Evolutionary conservation across 2,888 invertebrate genomes (phyloP).

Genomic region (Petrolisthes manimaculis): DNA sequence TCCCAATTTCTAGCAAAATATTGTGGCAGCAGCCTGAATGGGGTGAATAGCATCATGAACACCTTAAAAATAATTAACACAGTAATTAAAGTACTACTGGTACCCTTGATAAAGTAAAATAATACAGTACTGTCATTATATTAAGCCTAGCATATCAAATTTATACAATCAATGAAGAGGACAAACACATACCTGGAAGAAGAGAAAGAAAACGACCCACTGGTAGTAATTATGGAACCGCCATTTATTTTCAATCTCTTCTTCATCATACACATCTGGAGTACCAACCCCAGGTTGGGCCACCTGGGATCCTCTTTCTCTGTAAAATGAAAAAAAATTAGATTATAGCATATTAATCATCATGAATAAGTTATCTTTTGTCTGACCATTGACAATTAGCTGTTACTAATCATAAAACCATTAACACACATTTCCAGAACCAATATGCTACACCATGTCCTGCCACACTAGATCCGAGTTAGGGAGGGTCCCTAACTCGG

Average conservation of each 20-base stretch:
- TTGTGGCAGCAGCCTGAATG: no score
- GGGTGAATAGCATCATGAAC: no score
- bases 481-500: no score
- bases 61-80: no score
- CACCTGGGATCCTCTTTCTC: constrained; percentile 81
- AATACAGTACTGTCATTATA: no score
- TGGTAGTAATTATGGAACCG: constrained; percentile 96
- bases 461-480: no score
- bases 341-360: background rate
- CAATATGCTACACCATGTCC: no score
- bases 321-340: constrained; percentile 72
- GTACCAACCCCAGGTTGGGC: constrained; percentile 85
- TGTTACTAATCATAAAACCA: background rate
- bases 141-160: no score
- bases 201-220: constrained; percentile 93
- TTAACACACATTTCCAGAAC: background rate
- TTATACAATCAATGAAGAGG: background rate
- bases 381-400: background rate
- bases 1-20: no score
- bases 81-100: no score
- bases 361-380: background rate
- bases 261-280: constrained; percentile 77
- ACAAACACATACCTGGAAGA: constrained; percentile 77
- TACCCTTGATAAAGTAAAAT: no score
- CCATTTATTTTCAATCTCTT: constrained; percentile 74